A percentile compares a stretch with the other conserved stretches of the same genome.
Evolutionary conservation across 30 jellyfish, hydroid and myxozoan genomes (phyloP).

Genomic region (Cassiopea xamachana): DNA sequence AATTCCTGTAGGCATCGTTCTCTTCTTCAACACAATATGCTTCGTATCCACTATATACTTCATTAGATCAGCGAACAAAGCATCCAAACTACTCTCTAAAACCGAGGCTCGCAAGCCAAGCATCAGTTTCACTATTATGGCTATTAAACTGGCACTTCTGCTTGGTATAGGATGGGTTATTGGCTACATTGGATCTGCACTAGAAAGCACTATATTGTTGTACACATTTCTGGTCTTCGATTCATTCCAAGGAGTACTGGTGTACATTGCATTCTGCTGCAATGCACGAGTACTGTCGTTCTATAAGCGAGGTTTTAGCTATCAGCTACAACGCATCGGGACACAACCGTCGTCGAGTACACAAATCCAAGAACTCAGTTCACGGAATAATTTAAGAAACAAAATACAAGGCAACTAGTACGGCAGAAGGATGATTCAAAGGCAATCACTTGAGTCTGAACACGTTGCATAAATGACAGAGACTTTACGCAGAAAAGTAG

Average conservation of each 20-base stretch:
- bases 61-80: slow-evolving; percentile 36
- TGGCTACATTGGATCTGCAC: slow-evolving; percentile 49
- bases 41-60: slow-evolving; percentile 26
- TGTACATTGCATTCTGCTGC: slow-evolving; percentile 69
- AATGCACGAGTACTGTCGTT: slow-evolving; percentile 40
- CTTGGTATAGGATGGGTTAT: slow-evolving; percentile 57
- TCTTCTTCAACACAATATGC: slow-evolving; percentile 49
- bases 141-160: slow-evolving; percentile 52
- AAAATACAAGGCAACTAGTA: too few relatives aligned
- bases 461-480: too few relatives aligned
- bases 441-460: too few relatives aligned
- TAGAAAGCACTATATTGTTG: background rate
- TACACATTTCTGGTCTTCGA: slow-evolving; percentile 30
- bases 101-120: slow-evolving; percentile 30
- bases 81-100: slow-evolving; percentile 20
- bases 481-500: too few relatives aligned
- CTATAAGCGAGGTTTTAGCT: slow-evolving; percentile 2
- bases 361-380: slow-evolving; percentile 14
- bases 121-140: slow-evolving; percentile 37
- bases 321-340: background rate
- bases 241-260: slow-evolving; percentile 56
- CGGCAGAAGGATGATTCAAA: too few relatives aligned
- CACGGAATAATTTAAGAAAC: background rate
- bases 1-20: slow-evolving; percentile 39
- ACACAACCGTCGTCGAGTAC: background rate